Evolutionary conservation across 1,140 invertebrate genomes (phyloP).

Genomic region (Macrobrachium rosenbergii): DNA sequence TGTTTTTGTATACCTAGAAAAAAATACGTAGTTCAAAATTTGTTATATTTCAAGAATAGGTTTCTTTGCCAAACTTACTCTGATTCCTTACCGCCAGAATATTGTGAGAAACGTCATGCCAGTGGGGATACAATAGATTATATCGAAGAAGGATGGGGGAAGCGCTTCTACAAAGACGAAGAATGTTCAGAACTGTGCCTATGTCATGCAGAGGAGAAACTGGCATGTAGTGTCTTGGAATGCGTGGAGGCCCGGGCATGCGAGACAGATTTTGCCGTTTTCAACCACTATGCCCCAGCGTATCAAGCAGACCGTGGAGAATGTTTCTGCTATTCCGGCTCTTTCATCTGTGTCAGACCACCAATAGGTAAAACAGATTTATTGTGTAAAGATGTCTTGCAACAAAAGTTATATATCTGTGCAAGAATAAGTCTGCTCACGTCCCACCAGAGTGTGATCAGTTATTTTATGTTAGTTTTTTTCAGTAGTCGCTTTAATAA

Average conservation of each 20-base stretch:
- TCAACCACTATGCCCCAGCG: slow-evolving; percentile 88
- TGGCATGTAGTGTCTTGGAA: slow-evolving; percentile 83
- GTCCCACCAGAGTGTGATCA: no score
- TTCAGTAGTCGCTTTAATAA: no score
- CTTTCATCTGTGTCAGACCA: slow-evolving; percentile 91
- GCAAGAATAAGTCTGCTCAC: no score
- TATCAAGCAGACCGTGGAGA: slow-evolving; percentile 89
- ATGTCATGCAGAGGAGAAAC: slow-evolving; percentile 81
- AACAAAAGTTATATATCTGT: neutral
- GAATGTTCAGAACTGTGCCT: slow-evolving; percentile 86
- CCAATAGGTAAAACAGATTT: slow-evolving; percentile 78
- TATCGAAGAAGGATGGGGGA: slow-evolving; percentile 61
- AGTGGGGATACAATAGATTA: slow-evolving; percentile 49
- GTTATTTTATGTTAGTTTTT: no score
- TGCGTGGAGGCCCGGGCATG: slow-evolving; percentile 87
- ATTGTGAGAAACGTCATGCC: slow-evolving; percentile 52
- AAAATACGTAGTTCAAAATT: no score
- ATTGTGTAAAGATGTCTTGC: neutral
- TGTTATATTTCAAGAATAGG: neutral
- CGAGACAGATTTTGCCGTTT: slow-evolving; percentile 84
- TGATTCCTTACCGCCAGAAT: slow-evolving; percentile 34
- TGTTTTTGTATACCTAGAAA: no score
- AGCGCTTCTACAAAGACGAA: slow-evolving; percentile 82
- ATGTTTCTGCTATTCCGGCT: slow-evolving; percentile 90
- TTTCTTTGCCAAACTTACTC: neutral